Evolutionary conservation across 1,140 invertebrate species (phyloP), one percentile per base, ranked within the genome.

Genomic region (Pseudomyrmex sp.): DNA sequence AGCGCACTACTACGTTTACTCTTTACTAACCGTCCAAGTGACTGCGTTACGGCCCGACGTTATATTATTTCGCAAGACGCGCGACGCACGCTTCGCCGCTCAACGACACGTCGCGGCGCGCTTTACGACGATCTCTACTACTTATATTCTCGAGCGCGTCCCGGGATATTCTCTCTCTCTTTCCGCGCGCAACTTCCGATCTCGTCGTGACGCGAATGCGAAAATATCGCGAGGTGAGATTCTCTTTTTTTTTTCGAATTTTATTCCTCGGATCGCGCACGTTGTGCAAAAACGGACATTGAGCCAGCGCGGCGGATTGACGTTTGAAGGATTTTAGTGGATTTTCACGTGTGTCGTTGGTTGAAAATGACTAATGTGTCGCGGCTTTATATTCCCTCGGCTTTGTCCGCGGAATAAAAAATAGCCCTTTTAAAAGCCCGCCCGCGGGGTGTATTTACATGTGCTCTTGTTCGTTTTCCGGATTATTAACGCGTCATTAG

Each of bases 401-500:
- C 35, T 58, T 48, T 59, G 2, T 18, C 52, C 26, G 20, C 8
- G 54, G 59, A 35, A 35, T 35, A 35, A 50, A 61, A 80, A 80
- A 72, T 80, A 59, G 66, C 54, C 46, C 23, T 70, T 59, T 59
- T 35, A 35, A 59, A 80, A 59, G 44, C 44, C 10, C 52, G 18
- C 15, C 35, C 5, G 5, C 0, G 5, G 54, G 20, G 15, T 50
- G 26, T 26, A 46, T 80, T 72, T 77, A 58, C 20, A 50, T 61
- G 66, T 59, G 76, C 76, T 44, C 23, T 80, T 70, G 18, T 35
- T 35, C 65, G 44, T 58, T 80, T 70, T 15, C 54, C 66, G 56
- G 44, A 80, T 80, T 80, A 80, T 80, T 59, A 80, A 80, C 76
- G 56, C 66, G 66, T 80, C 66, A 80, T 80, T 80, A 80, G 66